These are phyloP conservation scores for Ennomos erosarius DNA, from an alignment of 2,888 invertebrate genomes.

Conservation along the genomic window DNA sequence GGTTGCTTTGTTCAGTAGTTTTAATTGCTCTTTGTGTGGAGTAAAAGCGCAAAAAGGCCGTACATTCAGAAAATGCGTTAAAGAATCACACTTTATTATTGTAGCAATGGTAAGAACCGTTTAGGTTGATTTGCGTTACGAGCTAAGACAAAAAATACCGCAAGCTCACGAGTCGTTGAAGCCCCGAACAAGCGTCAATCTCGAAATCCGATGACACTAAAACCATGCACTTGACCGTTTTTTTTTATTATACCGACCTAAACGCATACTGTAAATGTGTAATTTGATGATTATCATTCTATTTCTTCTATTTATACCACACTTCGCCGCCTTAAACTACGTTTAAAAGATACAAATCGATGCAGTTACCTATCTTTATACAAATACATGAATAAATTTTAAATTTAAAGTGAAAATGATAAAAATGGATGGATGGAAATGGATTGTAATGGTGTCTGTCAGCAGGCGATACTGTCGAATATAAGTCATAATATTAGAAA, in stretches of 20 bases:
- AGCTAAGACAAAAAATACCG: constrained; percentile 31
- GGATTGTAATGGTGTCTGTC: too few relatives aligned
- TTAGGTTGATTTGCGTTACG: constrained; percentile 22
- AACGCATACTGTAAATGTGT: constrained; percentile 55
- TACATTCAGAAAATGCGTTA: constrained; percentile 1
- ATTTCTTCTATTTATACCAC: constrained; percentile 58
- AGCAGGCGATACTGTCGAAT: too few relatives aligned
- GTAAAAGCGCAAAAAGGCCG: too few relatives aligned
- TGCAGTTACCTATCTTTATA: constrained; percentile 11
- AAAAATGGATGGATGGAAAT: too few relatives aligned
- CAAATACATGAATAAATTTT: too few relatives aligned
- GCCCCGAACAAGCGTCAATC: constrained; percentile 29
- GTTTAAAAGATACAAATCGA: background rate
- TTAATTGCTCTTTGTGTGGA: too few relatives aligned
- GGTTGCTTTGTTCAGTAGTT: too few relatives aligned
- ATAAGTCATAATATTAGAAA: too few relatives aligned
- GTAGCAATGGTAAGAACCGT: constrained; percentile 19
- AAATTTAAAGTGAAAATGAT: too few relatives aligned
- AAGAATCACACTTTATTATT: constrained; percentile 11
- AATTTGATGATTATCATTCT: constrained; percentile 68
- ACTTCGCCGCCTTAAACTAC: constrained; percentile 43
- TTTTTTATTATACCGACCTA: constrained; percentile 39
- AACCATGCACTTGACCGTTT: constrained; percentile 35
- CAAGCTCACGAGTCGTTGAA: constrained; percentile 25
- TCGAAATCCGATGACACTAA: constrained; percentile 32